These are phyloP conservation scores for Petroica traversi DNA, from an alignment of 2,113 vertebrate genomes.

Conservation along the genomic window DNA sequence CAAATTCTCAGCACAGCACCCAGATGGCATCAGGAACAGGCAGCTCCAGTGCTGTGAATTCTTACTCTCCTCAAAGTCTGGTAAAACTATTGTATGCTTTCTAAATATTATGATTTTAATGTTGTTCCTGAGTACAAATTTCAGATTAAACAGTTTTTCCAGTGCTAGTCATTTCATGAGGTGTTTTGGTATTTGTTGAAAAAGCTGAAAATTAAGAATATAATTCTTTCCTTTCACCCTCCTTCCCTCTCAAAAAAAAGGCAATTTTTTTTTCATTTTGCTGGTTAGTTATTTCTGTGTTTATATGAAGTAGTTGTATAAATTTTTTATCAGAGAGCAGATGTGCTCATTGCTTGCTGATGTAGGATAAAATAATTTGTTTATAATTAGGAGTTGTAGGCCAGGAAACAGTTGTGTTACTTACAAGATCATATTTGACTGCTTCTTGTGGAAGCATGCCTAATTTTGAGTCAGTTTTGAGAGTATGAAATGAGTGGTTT, in stretches of 20 bases:
- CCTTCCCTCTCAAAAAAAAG: fast-evolving
- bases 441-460: slow-evolving; percentile 26
- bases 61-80: slow-evolving; percentile 82
- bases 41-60: slow-evolving; percentile 80
- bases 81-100: slow-evolving; percentile 58
- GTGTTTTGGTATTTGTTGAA: background rate
- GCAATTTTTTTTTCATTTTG: background rate
- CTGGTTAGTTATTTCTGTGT: background rate
- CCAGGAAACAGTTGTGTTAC: slow-evolving; percentile 34
- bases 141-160: background rate
- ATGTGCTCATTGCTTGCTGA: background rate
- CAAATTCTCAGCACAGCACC: slow-evolving; percentile 88
- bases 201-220: background rate
- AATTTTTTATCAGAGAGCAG: background rate
- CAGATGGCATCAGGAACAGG: slow-evolving; percentile 79
- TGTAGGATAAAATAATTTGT: background rate
- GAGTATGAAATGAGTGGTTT: background rate
- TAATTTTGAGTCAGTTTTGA: slow-evolving; percentile 17
- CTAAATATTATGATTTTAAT: background rate
- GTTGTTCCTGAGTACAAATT: background rate
- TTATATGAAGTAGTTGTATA: background rate
- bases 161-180: background rate
- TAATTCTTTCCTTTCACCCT: fast-evolving
- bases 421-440: slow-evolving; percentile 62
- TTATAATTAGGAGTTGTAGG: background rate